Conservation (phyloP, 2,888 invertebrate species). For the Aporophyla lueneburgensis region DNA sequence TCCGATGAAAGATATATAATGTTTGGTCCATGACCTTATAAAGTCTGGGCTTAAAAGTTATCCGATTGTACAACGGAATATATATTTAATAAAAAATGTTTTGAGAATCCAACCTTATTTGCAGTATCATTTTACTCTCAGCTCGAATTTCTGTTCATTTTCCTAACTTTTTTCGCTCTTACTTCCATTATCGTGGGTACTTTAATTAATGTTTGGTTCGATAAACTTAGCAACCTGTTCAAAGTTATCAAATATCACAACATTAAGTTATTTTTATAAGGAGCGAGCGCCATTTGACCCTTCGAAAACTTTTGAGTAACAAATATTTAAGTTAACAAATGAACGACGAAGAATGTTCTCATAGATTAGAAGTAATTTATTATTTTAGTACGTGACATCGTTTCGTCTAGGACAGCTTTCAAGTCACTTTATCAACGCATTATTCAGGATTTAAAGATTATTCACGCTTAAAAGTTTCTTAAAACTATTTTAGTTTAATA, state of each 20-base stretch:
- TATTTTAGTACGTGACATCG: constrained; percentile 41
- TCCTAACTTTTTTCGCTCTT: constrained; percentile 3
- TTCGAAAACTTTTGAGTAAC: not conserved
- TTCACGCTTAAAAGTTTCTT: constrained; percentile 32
- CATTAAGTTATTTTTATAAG: constrained; percentile 10
- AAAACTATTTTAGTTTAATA: constrained; percentile 41
- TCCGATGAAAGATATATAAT: constrained; percentile 29
- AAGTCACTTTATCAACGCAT: constrained; percentile 41
- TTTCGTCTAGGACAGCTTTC: constrained; percentile 21
- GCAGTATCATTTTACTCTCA: not conserved
- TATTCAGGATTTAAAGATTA: constrained; percentile 57
- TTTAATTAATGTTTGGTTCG: not conserved
- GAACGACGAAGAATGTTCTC: constrained; percentile 21
- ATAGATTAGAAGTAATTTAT: constrained; percentile 50
- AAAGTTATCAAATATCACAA: constrained; percentile 26
- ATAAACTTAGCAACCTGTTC: not conserved
- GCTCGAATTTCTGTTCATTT: not conserved
- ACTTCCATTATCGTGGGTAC: not conserved
- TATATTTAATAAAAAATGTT: constrained; percentile 11
- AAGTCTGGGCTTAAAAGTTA: constrained; percentile 23
- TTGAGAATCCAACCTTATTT: constrained; percentile 9
- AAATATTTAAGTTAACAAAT: constrained; percentile 34
- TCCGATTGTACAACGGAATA: constrained; percentile 6
- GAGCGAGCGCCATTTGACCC: not conserved
- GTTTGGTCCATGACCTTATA: constrained; percentile 23